Evolutionary conservation across 2,113 vertebrate genomes (phyloP).

Genomic region (Dipodomys spectabilis): DNA sequence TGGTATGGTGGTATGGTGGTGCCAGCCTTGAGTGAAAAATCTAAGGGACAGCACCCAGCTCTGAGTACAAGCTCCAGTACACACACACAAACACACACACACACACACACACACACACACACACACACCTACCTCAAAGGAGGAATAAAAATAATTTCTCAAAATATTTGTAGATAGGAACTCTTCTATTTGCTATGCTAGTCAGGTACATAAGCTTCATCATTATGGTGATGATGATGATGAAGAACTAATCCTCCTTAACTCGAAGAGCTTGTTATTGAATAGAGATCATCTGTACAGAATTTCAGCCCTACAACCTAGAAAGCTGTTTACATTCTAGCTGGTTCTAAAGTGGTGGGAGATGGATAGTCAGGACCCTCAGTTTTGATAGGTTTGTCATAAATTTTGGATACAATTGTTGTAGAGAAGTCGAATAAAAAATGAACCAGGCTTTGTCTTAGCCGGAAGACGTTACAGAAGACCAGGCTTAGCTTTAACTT

Average conservation of each 20-base stretch:
- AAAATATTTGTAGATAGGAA: not conserved
- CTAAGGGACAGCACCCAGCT: no score
- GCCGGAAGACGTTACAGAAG: not conserved
- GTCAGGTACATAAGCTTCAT: not conserved
- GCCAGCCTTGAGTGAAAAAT: no score
- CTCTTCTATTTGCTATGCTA: not conserved
- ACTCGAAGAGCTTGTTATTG: slow-evolving; percentile 33
- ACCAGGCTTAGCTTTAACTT: slow-evolving; percentile 25
- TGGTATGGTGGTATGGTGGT: no score
- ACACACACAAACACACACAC: no score
- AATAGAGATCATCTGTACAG: slow-evolving; percentile 25
- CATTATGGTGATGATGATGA: no score
- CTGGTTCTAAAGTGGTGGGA: not conserved
- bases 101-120: no score
- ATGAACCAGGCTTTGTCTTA: not conserved
- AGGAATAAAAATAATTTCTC: not conserved
- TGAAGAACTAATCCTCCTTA: no score
- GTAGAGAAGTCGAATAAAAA: slow-evolving; percentile 47
- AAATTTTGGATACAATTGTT: not conserved
- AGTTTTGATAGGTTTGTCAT: slow-evolving; percentile 28
- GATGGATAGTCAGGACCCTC: slow-evolving; percentile 7
- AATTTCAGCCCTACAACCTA: slow-evolving; percentile 16
- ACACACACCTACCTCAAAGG: not conserved
- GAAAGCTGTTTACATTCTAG: not conserved
- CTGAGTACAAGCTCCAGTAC: no score